Percentiles rank a stretch among this genome's conserved stretches.
These are phyloP conservation scores for Nesogale talazaci DNA, from an alignment of 2,113 vertebrate species.

Conservation along the genomic window DNA sequence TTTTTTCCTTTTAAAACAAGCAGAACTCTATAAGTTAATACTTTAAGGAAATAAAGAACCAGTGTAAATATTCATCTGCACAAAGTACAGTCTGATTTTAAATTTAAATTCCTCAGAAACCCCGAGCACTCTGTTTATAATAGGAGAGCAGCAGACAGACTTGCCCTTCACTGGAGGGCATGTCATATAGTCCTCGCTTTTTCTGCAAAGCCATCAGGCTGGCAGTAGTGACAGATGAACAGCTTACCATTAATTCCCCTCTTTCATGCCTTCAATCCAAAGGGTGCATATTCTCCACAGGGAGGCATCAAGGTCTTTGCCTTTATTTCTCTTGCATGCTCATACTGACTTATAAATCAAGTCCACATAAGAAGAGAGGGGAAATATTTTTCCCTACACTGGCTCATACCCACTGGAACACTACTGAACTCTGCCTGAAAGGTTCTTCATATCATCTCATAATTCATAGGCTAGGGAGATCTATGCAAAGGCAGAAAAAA, in stretches of 20 bases:
- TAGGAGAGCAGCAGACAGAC: slow-evolving; percentile 87
- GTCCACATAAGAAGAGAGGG: slow-evolving; percentile 87
- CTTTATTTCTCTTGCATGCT: slow-evolving; percentile 89
- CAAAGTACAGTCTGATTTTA: slow-evolving; percentile 84
- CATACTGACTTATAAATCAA: slow-evolving; percentile 90
- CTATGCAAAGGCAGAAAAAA: slow-evolving; percentile 80
- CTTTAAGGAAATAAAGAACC: slow-evolving; percentile 82
- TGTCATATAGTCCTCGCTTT: slow-evolving; percentile 87
- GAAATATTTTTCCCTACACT: slow-evolving; percentile 83
- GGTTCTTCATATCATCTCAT: slow-evolving; percentile 83
- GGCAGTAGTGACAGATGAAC: slow-evolving; percentile 93
- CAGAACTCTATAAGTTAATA: slow-evolving; percentile 81
- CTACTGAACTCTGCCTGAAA: slow-evolving; percentile 84
- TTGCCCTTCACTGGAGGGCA: slow-evolving; percentile 92
- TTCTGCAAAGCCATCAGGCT: slow-evolving; percentile 87
- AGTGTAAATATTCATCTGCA: slow-evolving; percentile 84
- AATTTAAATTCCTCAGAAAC: slow-evolving; percentile 86
- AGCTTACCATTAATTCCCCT: slow-evolving; percentile 91
- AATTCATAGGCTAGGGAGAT: slow-evolving; percentile 81
- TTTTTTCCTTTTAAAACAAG: slow-evolving; percentile 78
- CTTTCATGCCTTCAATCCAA: slow-evolving; percentile 91
- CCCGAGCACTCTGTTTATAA: slow-evolving; percentile 86
- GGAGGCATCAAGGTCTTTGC: slow-evolving; percentile 90
- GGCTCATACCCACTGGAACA: slow-evolving; percentile 84
- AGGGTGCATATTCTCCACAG: slow-evolving; percentile 88